Evolutionary conservation across 2,797 vertebrate species (phyloP).

Genomic region (Ispidina lecontei): DNA sequence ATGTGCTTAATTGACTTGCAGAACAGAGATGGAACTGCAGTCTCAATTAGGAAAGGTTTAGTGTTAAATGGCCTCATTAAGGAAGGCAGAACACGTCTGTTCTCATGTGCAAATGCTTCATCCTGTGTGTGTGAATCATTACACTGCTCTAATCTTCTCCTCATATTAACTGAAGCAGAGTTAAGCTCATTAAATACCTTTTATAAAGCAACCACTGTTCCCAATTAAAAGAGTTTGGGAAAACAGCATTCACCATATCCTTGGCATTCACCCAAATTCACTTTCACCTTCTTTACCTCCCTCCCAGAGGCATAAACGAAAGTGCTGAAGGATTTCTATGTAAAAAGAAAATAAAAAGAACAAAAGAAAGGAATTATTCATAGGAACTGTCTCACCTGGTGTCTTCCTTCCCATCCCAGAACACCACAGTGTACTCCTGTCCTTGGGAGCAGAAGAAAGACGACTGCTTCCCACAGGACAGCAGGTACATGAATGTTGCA

Average conservation of each 20-base stretch:
- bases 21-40: slow-evolving; percentile 51
- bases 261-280: slow-evolving; percentile 21
- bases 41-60: slow-evolving; percentile 69
- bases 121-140: slow-evolving; percentile 66
- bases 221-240: slow-evolving; percentile 67
- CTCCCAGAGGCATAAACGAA: background rate
- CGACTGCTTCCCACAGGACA: slow-evolving; percentile 85
- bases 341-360: background rate
- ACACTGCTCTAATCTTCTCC: slow-evolving; percentile 65
- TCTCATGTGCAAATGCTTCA: slow-evolving; percentile 68
- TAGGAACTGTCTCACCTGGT: slow-evolving; percentile 77
- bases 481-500: slow-evolving; percentile 87
- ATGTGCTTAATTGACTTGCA: slow-evolving; percentile 68
- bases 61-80: slow-evolving; percentile 73
- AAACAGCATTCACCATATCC: slow-evolving; percentile 29
- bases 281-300: slow-evolving; percentile 47
- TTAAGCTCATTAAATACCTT: slow-evolving; percentile 71
- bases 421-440: slow-evolving; percentile 88
- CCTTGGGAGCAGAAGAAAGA: slow-evolving; percentile 89
- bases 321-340: background rate
- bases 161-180: slow-evolving; percentile 66
- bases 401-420: slow-evolving; percentile 91
- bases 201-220: slow-evolving; percentile 64
- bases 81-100: slow-evolving; percentile 66
- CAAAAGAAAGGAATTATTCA: background rate